Conservation (phyloP, 23 tunicate species). For the Trididemnum nubilum region DNA sequence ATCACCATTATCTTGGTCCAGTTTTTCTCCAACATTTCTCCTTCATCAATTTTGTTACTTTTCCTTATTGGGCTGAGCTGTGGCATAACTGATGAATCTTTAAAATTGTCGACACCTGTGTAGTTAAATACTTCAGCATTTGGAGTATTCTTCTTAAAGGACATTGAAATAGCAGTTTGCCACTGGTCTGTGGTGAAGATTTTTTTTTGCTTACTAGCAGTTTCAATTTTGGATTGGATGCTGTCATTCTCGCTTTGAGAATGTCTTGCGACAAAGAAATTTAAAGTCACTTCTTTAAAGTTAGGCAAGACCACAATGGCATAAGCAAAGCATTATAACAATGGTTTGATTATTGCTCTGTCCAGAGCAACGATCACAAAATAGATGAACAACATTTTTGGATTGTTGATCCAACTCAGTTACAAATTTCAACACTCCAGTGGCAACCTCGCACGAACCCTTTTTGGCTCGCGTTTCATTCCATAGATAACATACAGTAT, state of each 20-base stretch:
- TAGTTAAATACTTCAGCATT: background rate
- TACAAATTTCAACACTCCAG: conserved; percentile 30
- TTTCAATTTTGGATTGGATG: conserved; percentile 24
- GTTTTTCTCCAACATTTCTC: conserved; percentile 12
- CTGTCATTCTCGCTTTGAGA: conserved; percentile 42
- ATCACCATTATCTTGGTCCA: conserved; percentile 29
- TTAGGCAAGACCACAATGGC: background rate
- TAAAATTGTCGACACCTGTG: no score
- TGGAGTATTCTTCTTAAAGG: background rate
- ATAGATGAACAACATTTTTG: conserved; percentile 9
- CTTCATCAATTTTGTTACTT: background rate
- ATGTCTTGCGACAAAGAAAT: conserved; percentile 33
- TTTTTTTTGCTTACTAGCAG: background rate
- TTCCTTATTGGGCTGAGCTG: background rate
- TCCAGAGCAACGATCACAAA: conserved; percentile 30
- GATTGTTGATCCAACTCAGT: background rate
- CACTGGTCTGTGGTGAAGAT: background rate
- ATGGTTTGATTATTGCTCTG: conserved; percentile 23
- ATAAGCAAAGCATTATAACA: background rate
- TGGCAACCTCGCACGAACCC: conserved; percentile 33
- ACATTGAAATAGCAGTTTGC: background rate
- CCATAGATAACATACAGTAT: conserved; percentile 27
- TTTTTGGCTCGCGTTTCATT: conserved; percentile 30
- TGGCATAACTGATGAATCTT: no score
- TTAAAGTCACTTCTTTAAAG: conserved; percentile 18